Percentiles rank a stretch among this genome's conserved stretches.
These are phyloP conservation scores for Eupeodes corollae DNA, from an alignment of 1,140 invertebrate genomes.

Conservation along the genomic window DNA sequence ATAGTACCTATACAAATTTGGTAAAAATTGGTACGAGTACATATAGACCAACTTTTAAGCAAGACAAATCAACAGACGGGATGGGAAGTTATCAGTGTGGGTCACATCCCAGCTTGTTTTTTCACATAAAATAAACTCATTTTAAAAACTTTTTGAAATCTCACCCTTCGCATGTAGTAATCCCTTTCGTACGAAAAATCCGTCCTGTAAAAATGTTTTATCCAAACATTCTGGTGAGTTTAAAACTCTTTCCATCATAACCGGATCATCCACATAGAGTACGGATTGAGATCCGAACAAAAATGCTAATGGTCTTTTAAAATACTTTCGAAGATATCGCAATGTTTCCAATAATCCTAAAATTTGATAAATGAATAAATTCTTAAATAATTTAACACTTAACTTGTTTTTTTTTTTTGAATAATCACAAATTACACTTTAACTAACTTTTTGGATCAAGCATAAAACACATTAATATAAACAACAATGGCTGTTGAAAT, in stretches of 20 bases:
- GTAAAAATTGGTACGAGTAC: no score
- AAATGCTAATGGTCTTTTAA: constrained; percentile 21
- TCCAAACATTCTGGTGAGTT: constrained; percentile 29
- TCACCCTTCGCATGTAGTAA: constrained; percentile 25
- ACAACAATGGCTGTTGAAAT: constrained; percentile 25
- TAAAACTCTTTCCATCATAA: constrained; percentile 24
- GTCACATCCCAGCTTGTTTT: no score
- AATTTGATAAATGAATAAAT: no score
- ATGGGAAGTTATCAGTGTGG: no score
- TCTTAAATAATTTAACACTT: no score
- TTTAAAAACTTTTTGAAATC: no score
- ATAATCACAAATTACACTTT: no score
- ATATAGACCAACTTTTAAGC: no score
- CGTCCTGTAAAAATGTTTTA: constrained; percentile 32
- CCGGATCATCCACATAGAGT: constrained; percentile 29
- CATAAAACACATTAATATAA: constrained; percentile 25
- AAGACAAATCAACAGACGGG: no score
- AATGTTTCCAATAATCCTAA: constrained; percentile 23
- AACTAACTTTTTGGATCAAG: constrained; percentile 27
- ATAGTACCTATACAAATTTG: no score
- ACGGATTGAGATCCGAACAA: constrained; percentile 22
- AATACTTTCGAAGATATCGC: constrained; percentile 17
- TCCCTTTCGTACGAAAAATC: constrained; percentile 25
- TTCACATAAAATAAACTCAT: no score
- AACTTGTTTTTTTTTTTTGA: no score